A percentile compares a stretch with the other conserved stretches of the same genome.
phyloP scores from a whole-genome alignment of 2,888 invertebrate species.

The Agrotis puta region DNA sequence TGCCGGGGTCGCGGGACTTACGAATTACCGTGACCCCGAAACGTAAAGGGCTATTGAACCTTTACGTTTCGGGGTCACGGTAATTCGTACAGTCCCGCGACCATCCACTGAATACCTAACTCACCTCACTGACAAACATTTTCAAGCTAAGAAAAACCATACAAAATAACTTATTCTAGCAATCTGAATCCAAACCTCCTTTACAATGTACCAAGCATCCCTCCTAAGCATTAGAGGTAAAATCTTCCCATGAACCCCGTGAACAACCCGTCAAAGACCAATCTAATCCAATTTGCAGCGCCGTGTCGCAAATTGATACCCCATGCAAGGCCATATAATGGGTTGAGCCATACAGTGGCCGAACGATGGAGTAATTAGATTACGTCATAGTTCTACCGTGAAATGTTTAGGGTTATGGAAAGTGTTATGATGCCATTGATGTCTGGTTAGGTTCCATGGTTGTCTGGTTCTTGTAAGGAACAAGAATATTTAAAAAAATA shows the following conservation, averaged over 20 bases:
- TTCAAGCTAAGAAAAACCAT: no score
- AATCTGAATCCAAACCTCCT: no score
- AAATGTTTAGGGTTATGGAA: slow-evolving; percentile 67
- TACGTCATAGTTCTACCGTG: slow-evolving; percentile 70
- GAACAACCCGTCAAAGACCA: slow-evolving; percentile 70
- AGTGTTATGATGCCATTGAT: slow-evolving; percentile 41
- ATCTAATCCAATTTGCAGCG: slow-evolving; percentile 77
- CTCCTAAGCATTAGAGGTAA: slow-evolving; percentile 55
- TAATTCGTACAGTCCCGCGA: no score
- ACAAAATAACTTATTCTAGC: no score
- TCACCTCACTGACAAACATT: no score
- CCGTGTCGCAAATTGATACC: slow-evolving; percentile 79
- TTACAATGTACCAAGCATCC: no score
- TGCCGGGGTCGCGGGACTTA: no score
- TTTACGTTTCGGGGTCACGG: no score
- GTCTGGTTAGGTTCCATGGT: not conserved
- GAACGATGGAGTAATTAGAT: slow-evolving; percentile 75
- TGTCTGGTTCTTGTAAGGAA: not conserved
- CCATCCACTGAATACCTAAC: no score
- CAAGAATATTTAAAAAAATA: no score
- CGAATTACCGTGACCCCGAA: no score
- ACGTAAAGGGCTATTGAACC: no score
- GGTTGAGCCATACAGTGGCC: slow-evolving; percentile 73
- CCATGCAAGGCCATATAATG: slow-evolving; percentile 73
- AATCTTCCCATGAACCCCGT: slow-evolving; percentile 54